These are phyloP conservation scores for Hyalella azteca DNA, from an alignment of 2,888 invertebrate genomes.

Conservation along the genomic window DNA sequence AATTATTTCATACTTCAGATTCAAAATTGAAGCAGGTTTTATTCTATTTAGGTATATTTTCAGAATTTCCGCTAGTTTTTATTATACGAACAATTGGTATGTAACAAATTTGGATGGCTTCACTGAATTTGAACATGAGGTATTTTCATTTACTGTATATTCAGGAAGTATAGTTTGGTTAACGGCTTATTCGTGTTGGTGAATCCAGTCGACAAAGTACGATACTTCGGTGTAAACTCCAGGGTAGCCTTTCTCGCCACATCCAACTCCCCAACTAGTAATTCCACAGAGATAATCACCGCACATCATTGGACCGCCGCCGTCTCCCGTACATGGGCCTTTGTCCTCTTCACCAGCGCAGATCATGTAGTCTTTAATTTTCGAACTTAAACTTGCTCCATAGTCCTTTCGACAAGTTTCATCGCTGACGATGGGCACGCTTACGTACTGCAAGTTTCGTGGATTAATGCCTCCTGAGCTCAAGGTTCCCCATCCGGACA, in stretches of 20 bases:
- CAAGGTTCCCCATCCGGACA: constrained; percentile 54
- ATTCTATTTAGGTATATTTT: no score
- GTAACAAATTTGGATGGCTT: no score
- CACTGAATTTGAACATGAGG: no score
- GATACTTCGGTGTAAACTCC: constrained; percentile 58
- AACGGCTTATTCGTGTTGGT: no score
- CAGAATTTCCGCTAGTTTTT: no score
- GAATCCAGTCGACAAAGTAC: constrained; percentile 59
- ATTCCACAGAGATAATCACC: constrained; percentile 41
- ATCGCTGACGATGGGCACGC: constrained; percentile 55
- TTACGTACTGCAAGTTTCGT: constrained; percentile 43
- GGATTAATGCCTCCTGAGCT: constrained; percentile 41
- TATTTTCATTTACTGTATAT: no score
- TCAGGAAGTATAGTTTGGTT: no score
- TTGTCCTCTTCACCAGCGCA: constrained; percentile 51
- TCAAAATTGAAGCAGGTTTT: no score
- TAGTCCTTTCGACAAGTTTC: constrained; percentile 57
- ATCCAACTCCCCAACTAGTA: constrained; percentile 51
- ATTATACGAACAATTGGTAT: no score
- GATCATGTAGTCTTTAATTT: constrained; percentile 58
- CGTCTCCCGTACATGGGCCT: constrained; percentile 53
- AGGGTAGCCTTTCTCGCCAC: constrained; percentile 44
- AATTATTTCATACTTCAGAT: no score
- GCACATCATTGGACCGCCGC: constrained; percentile 51
- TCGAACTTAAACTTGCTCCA: constrained; percentile 33